Evolutionary conservation across 2,113 vertebrate genomes (phyloP), one percentile per base, ranked within the genome.

Genomic region (Gadus macrocephalus): DNA sequence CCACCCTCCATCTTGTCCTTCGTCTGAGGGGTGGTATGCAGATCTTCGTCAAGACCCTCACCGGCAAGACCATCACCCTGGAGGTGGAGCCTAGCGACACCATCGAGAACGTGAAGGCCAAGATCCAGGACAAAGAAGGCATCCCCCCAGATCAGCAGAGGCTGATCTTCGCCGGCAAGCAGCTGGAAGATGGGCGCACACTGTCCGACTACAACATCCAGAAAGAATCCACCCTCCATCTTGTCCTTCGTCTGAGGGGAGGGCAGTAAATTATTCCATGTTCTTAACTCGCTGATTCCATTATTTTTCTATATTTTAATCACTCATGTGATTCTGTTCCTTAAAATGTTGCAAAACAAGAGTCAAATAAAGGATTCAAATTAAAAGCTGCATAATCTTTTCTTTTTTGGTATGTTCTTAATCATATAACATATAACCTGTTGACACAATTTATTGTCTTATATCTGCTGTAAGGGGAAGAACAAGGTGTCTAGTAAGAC

Each of bases 71-170:
- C 81, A 91, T 92, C 66, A 92, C 92, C 0, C 84, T 93, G 0
- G 92, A 92, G 16, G 92, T 92, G 0, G 91, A 93, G 4, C 88
- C 89, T 3, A 91, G 91, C 2, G 92, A 92, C 27, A 92, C 90
- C 16, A 92, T 92, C 0, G 92, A 93, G n/a, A 92, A 91, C 0
- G 88, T 90, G 0, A 92, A 92, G 58, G 88, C 90, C 2, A 94
- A 94, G 77, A 94, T 93, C 70, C 93, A 93, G 1, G 92, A 93
- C 61, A 94, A 93, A 67, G 93, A 93, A 1, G 92, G 92, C 20
- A 92, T 91, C 2, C 90, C 91, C 0, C 92, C 91, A 0, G 91
- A 92, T 0, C 90, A 91, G 66, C 91, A 91, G 81, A 72, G 79
- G 55, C 68, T 85, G 72, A 82, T 84, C 74, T 84, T 82, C 76